Evolutionary conservation across 2,888 invertebrate species (phyloP).

Genomic region (Calephelis perditalis): DNA sequence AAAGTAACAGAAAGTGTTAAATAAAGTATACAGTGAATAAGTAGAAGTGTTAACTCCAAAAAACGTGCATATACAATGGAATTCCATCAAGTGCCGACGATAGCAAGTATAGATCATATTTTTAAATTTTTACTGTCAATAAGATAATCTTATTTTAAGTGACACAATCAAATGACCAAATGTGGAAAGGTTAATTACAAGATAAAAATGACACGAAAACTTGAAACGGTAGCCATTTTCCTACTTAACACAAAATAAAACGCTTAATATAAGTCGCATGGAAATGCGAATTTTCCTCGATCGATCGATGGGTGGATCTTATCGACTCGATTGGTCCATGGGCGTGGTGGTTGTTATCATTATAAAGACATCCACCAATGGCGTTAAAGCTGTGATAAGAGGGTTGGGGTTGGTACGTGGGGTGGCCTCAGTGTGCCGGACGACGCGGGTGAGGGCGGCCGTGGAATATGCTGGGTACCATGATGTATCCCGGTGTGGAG

Average conservation of each 20-base stretch:
- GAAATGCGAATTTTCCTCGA: slow-evolving; percentile 60
- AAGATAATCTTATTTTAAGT: no score
- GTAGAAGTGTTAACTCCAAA: no score
- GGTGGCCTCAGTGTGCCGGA: slow-evolving; percentile 64
- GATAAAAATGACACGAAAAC: slow-evolving; percentile 5
- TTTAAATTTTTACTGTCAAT: no score
- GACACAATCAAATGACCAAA: no score
- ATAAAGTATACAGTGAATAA: no score
- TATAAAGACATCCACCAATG: slow-evolving; percentile 54
- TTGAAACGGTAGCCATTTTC: slow-evolving; percentile 2
- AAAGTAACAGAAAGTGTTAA: no score
- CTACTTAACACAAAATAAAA: slow-evolving; percentile 30
- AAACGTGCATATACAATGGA: no score
- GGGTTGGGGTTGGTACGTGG: slow-evolving; percentile 66
- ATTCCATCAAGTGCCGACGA: no score
- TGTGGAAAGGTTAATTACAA: neutral
- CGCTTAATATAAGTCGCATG: slow-evolving; percentile 58
- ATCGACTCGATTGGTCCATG: slow-evolving; percentile 56
- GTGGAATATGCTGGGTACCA: slow-evolving; percentile 68
- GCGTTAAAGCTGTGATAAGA: slow-evolving; percentile 53
- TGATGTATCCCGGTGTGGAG: slow-evolving; percentile 71
- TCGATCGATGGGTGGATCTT: slow-evolving; percentile 69
- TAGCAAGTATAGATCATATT: no score
- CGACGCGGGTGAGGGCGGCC: slow-evolving; percentile 56
- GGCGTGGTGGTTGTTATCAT: slow-evolving; percentile 72